Evolutionary conservation across 23 tunicate species (phyloP).

Genomic region (Trididemnum nubilum): DNA sequence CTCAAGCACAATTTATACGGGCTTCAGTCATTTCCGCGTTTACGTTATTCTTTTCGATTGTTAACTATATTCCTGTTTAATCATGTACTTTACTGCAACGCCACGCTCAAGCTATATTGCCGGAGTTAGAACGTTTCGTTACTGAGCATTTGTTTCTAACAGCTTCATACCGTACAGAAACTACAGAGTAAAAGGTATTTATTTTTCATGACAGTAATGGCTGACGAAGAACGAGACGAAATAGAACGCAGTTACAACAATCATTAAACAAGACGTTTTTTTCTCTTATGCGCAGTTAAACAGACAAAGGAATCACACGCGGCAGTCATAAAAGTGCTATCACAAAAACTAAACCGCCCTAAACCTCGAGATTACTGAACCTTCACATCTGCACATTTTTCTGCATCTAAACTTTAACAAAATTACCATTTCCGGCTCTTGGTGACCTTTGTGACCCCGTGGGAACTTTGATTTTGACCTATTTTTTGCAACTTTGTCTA

Average conservation of each 20-base stretch:
- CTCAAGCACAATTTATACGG: neutral
- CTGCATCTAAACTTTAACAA: neutral
- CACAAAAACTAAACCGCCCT: neutral
- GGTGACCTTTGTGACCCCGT: conserved; percentile 45
- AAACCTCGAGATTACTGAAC: neutral
- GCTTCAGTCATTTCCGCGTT: neutral
- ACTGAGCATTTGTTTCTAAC: too few species aligned
- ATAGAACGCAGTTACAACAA: conserved; percentile 45
- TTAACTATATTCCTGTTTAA: too few species aligned
- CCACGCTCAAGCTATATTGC: too few species aligned
- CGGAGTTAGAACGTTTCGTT: too few species aligned
- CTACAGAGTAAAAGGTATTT: neutral
- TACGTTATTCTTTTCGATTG: neutral
- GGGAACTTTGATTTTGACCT: conserved; percentile 3
- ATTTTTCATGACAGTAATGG: conserved; percentile 39
- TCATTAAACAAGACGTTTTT: conserved; percentile 47
- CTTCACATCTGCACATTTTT: neutral
- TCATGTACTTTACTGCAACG: too few species aligned
- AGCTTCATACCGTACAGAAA: too few species aligned
- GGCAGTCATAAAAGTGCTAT: conserved; percentile 43
- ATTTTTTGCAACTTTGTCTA: neutral
- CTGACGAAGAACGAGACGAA: conserved; percentile 38
- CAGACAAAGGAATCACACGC: conserved; percentile 56
- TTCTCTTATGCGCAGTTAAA: conserved; percentile 50
- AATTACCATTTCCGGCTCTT: conserved; percentile 20